phyloP scores from a whole-genome alignment of 2,888 invertebrate species.

The Pyrrhia umbra region DNA sequence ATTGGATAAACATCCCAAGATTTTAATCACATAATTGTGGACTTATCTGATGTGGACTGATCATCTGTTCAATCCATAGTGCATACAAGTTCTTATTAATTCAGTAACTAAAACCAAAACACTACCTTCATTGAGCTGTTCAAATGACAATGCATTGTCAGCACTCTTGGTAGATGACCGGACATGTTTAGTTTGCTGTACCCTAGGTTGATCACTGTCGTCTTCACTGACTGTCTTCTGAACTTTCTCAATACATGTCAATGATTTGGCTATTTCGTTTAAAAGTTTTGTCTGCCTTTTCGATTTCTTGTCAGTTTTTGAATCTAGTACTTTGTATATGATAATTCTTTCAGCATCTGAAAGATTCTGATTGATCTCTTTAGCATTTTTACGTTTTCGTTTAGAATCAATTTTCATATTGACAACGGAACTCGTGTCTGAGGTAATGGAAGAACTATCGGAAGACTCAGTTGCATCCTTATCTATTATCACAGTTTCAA shows the following conservation, averaged over 20 bases:
- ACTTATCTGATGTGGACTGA: no score
- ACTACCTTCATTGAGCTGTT: constrained; percentile 77
- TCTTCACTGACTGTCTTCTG: constrained; percentile 27
- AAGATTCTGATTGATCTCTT: constrained; percentile 61
- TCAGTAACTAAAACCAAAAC: background rate
- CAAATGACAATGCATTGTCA: constrained; percentile 66
- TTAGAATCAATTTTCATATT: constrained; percentile 64
- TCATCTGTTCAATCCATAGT: background rate
- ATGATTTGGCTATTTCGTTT: constrained; percentile 71
- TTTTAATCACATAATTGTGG: no score
- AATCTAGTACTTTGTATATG: constrained; percentile 83
- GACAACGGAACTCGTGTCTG: constrained; percentile 76
- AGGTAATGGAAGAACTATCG: constrained; percentile 66
- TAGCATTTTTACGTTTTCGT: constrained; percentile 48
- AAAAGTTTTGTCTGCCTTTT: constrained; percentile 67
- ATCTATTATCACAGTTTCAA: constrained; percentile 72
- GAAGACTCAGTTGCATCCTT: constrained; percentile 66
- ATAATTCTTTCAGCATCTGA: constrained; percentile 84
- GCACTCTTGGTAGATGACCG: constrained; percentile 38
- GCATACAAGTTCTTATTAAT: background rate
- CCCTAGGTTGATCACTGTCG: constrained; percentile 10
- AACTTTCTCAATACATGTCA: constrained; percentile 63
- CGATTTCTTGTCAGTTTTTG: constrained; percentile 70
- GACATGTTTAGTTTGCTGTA: constrained; percentile 2
- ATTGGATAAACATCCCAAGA: no score